Conservation (phyloP, 2,888 invertebrate genomes). For the Netelia inedita region DNA sequence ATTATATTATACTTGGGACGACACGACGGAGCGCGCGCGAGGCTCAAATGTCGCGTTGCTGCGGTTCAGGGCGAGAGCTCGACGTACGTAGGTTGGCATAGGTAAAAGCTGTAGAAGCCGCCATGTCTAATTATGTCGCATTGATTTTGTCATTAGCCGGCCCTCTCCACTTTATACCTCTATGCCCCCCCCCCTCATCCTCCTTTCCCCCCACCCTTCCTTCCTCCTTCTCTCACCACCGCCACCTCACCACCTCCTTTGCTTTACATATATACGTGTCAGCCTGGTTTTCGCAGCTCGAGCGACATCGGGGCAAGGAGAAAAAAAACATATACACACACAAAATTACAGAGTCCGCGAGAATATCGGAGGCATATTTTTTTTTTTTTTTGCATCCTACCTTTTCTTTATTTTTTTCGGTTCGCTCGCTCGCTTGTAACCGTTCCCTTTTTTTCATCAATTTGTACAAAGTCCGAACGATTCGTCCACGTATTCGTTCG, state of each 20-base stretch:
- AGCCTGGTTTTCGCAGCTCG: constrained; percentile 26
- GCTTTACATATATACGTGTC: constrained; percentile 44
- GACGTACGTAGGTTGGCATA: constrained; percentile 66
- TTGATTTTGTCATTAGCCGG: constrained; percentile 85
- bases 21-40: constrained; percentile 37
- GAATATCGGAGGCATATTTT: constrained; percentile 39
- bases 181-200: constrained; percentile 12
- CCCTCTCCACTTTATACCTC: constrained; percentile 75
- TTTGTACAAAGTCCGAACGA: background rate
- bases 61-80: constrained; percentile 45
- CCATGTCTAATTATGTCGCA: constrained; percentile 85
- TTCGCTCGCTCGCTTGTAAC: background rate
- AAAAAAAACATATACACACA: constrained; percentile 32
- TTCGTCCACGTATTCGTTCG: constrained; percentile 13
- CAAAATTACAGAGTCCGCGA: constrained; percentile 31
- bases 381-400: constrained; percentile 28
- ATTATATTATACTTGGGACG: constrained; percentile 65
- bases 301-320: constrained; percentile 31
- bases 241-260: constrained; percentile 2
- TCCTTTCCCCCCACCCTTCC: constrained; percentile 24
- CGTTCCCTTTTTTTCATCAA: background rate
- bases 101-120: constrained; percentile 75
- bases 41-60: constrained; percentile 64
- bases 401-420: background rate
- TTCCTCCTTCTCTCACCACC: constrained; percentile 16